Percentiles rank a stretch among this genome's conserved stretches.
phyloP scores from a whole-genome alignment of 2,888 invertebrate genomes.

The Apodemia mormo region DNA sequence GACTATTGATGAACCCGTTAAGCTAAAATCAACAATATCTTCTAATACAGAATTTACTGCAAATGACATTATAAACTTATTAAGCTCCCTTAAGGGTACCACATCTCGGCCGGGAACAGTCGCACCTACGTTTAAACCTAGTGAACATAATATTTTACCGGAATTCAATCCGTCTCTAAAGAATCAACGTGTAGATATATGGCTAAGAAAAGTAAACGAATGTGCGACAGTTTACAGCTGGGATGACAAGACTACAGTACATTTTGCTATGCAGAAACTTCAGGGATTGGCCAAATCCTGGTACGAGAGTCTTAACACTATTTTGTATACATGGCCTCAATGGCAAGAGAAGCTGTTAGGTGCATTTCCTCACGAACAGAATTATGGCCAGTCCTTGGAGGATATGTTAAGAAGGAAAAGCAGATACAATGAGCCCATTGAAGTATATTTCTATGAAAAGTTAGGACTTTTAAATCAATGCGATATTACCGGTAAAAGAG shows the following conservation, averaged over 20 bases:
- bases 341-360: slow-evolving; percentile 7
- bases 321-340: slow-evolving; percentile 1
- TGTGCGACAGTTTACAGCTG: slow-evolving; percentile 1
- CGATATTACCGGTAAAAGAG: not conserved
- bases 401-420: slow-evolving; percentile 9
- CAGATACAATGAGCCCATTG: slow-evolving; percentile 10
- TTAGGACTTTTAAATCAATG: slow-evolving; percentile 5
- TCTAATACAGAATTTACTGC: not conserved
- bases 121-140: not conserved
- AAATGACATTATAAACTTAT: not conserved
- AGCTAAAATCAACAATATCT: not conserved
- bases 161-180: slow-evolving; percentile 6
- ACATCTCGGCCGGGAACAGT: not conserved
- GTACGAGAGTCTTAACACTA: not conserved
- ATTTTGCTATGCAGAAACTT: slow-evolving; percentile 15
- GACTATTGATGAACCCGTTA: not conserved
- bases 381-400: not conserved
- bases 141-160: not conserved
- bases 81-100: not conserved
- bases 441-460: slow-evolving; percentile 18
- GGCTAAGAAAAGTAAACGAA: slow-evolving; percentile 10
- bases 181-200: not conserved
- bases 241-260: not conserved
- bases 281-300: slow-evolving; percentile 14
- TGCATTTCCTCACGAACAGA: slow-evolving; percentile 18